Percentiles rank a stretch among this genome's conserved stretches.
Evolutionary conservation across 2,113 vertebrate species (phyloP).

Genomic region (Tragelaphus strepsiceros): DNA sequence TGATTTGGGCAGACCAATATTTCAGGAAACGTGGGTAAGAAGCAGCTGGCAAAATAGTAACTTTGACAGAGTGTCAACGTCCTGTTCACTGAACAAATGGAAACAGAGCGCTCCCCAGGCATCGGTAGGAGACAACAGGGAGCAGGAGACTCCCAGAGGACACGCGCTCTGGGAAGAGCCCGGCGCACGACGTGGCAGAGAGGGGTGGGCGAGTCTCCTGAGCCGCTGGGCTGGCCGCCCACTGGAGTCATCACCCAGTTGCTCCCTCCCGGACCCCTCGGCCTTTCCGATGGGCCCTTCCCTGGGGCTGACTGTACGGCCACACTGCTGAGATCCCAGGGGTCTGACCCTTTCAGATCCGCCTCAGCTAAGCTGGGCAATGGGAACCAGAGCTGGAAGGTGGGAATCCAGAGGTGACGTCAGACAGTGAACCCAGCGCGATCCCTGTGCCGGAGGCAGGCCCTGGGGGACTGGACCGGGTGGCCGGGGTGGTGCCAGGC

Average conservation of each 20-base stretch:
- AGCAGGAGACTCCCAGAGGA: not conserved
- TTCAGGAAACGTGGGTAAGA: not conserved
- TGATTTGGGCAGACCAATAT: not conserved
- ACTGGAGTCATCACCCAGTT: not conserved
- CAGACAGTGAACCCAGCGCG: not conserved
- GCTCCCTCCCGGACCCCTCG: not conserved
- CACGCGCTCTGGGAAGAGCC: not conserved
- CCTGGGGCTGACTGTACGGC: not conserved
- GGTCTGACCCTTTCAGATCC: not conserved
- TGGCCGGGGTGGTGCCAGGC: not conserved
- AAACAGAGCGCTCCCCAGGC: not conserved
- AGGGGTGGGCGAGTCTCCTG: not conserved
- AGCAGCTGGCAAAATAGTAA: not conserved
- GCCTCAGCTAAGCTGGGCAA: not conserved
- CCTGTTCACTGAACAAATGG: not conserved
- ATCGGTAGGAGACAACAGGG: accelerated
- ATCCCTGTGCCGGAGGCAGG: not conserved
- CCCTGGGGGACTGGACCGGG: not conserved
- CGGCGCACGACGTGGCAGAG: not conserved
- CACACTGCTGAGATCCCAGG: too few relatives aligned
- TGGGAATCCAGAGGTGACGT: not conserved
- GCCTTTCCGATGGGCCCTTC: not conserved
- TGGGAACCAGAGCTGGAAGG: not conserved
- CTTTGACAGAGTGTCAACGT: not conserved
- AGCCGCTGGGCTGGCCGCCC: not conserved